Conservation (phyloP, 2,113 vertebrate genomes). For the Mesocricetus auratus region DNA sequence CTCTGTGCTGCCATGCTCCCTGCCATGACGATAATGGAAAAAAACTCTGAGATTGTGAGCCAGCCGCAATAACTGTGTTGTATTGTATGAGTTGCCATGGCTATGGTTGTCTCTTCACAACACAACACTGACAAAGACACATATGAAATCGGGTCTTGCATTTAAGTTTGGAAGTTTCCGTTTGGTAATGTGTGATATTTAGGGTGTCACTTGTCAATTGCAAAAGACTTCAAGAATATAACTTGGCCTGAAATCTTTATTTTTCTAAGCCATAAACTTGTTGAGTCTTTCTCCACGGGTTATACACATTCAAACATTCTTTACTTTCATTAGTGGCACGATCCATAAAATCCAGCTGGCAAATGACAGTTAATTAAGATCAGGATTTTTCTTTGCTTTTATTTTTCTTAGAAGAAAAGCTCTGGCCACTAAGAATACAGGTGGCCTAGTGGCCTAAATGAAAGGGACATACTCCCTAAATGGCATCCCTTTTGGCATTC, state of each 20-base stretch:
- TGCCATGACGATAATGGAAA: background rate
- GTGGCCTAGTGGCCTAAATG: background rate
- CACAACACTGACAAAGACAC: background rate
- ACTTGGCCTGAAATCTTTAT: conserved; percentile 12
- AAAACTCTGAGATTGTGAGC: background rate
- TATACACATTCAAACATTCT: background rate
- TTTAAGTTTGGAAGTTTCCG: conserved; percentile 3
- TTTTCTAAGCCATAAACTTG: background rate
- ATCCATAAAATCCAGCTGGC: background rate
- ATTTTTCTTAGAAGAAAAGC: conserved; percentile 21
- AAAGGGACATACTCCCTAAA: background rate
- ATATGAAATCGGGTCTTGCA: conserved; percentile 16
- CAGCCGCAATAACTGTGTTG: background rate
- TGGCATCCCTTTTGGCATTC: background rate
- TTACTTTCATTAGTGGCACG: background rate
- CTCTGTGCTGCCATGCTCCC: background rate
- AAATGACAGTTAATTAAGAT: background rate
- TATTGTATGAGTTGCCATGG: background rate
- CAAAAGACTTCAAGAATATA: background rate
- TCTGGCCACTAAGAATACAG: background rate
- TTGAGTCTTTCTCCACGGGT: background rate
- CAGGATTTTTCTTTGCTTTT: conserved; percentile 20
- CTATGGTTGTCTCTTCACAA: background rate
- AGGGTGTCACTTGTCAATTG: background rate
- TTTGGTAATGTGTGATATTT: background rate